Percentiles rank a stretch among this genome's conserved stretches.
phyloP scores from a whole-genome alignment of 1,140 invertebrate species.

The Amphibalanus amphitrite region DNA sequence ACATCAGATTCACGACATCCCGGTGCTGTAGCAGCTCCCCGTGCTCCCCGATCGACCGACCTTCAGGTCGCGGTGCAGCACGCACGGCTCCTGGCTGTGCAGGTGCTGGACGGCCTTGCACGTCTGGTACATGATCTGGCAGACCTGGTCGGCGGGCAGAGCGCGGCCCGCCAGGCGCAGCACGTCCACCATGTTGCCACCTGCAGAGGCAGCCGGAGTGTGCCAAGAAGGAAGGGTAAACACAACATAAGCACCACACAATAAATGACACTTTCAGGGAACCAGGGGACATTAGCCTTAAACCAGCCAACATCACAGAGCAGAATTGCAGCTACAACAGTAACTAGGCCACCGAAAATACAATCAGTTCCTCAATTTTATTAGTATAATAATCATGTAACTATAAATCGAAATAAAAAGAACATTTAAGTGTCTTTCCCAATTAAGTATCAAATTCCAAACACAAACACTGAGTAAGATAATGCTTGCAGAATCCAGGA shows the following conservation, averaged over 20 bases:
- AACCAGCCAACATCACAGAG: too few species aligned
- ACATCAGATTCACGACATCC: too few species aligned
- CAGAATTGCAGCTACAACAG: slow-evolving; percentile 3
- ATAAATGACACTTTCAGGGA: background rate
- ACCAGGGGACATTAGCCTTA: slow-evolving; percentile 2
- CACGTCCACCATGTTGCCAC: slow-evolving; percentile 63
- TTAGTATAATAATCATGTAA: too few species aligned
- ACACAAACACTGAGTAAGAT: too few species aligned
- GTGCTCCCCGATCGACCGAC: slow-evolving; percentile 26
- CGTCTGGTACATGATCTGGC: slow-evolving; percentile 79
- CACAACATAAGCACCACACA: slow-evolving; percentile 6
- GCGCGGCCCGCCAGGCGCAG: slow-evolving; percentile 43
- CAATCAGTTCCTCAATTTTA: too few species aligned
- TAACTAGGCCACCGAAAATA: too few species aligned
- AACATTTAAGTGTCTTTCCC: too few species aligned
- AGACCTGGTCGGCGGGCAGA: slow-evolving; percentile 53
- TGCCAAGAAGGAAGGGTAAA: slow-evolving; percentile 10
- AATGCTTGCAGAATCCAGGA: too few species aligned
- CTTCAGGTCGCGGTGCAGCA: slow-evolving; percentile 86
- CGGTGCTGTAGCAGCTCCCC: too few species aligned
- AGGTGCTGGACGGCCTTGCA: slow-evolving; percentile 78
- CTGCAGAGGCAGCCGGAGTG: slow-evolving; percentile 22
- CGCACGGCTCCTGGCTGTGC: slow-evolving; percentile 71
- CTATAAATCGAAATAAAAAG: too few species aligned
- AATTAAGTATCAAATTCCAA: too few species aligned